phyloP scores from a whole-genome alignment of 1,140 invertebrate species.

The Geopemphigus sp. region DNA sequence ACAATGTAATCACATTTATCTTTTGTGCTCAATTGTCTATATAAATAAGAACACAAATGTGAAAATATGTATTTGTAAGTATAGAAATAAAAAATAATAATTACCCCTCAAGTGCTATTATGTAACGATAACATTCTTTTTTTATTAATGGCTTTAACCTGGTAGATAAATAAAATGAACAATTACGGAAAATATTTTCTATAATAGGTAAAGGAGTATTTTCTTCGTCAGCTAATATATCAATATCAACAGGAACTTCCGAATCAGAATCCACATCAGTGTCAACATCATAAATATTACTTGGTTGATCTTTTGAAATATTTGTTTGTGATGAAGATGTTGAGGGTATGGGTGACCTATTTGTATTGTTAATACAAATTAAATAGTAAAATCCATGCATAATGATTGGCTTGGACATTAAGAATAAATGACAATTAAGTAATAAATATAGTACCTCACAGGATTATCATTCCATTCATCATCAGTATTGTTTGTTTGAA shows the following conservation, averaged over 20 bases:
- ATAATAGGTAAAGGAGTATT: conserved; percentile 37
- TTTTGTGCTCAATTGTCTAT: conserved; percentile 7
- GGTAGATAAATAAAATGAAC: conserved; percentile 48
- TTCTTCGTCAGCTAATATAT: conserved; percentile 19
- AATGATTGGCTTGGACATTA: background rate
- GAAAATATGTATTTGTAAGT: background rate
- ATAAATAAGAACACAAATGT: background rate
- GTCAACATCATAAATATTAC: conserved; percentile 49
- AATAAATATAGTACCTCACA: background rate
- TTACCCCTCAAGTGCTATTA: conserved; percentile 52
- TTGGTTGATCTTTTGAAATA: background rate
- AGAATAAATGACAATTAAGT: background rate
- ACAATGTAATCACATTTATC: conserved; percentile 46
- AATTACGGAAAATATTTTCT: conserved; percentile 48
- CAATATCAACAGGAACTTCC: conserved; percentile 30
- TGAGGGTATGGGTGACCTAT: conserved; percentile 6
- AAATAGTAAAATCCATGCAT: background rate
- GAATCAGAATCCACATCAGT: conserved; percentile 51
- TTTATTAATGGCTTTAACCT: conserved; percentile 34
- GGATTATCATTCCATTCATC: conserved; percentile 55
- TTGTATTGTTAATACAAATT: background rate
- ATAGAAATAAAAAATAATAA: background rate
- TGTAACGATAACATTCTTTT: conserved; percentile 51
- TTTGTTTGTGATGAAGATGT: conserved; percentile 15
- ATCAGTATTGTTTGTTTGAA: conserved; percentile 56